Conservation (phyloP, 1,140 invertebrate species). For the Patella vulgata region DNA sequence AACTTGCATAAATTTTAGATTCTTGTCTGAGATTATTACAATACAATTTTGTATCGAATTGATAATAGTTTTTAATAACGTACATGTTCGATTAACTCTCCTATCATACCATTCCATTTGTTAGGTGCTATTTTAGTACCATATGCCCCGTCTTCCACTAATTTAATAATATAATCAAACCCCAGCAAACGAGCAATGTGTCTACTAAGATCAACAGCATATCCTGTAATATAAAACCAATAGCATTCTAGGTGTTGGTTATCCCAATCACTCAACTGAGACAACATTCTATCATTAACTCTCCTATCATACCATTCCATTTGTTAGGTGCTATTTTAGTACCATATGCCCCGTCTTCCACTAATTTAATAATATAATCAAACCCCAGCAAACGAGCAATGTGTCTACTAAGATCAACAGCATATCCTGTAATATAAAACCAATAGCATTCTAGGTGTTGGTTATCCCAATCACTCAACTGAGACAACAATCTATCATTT, state of each 20-base stretch:
- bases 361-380: conserved; percentile 86
- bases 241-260: too few relatives aligned
- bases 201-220: conserved; percentile 51
- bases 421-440: conserved; percentile 49
- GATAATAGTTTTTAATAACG: too few relatives aligned
- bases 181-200: conserved; percentile 37
- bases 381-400: conserved; percentile 70
- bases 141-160: conserved; percentile 94
- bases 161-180: conserved; percentile 87
- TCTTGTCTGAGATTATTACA: too few relatives aligned
- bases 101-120: conserved; percentile 70
- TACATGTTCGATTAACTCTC: conserved; percentile 67
- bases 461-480: too few relatives aligned
- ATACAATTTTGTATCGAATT: too few relatives aligned
- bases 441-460: too few relatives aligned
- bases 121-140: conserved; percentile 78
- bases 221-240: conserved; percentile 45
- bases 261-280: too few relatives aligned
- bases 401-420: conserved; percentile 47
- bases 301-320: conserved; percentile 67
- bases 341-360: conserved; percentile 94
- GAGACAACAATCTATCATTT: too few relatives aligned
- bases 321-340: conserved; percentile 75
- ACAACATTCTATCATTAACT: too few relatives aligned
- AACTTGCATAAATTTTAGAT: too few relatives aligned